Evolutionary conservation across 2,113 vertebrate genomes (phyloP).

Genomic region (Petroica traversi): DNA sequence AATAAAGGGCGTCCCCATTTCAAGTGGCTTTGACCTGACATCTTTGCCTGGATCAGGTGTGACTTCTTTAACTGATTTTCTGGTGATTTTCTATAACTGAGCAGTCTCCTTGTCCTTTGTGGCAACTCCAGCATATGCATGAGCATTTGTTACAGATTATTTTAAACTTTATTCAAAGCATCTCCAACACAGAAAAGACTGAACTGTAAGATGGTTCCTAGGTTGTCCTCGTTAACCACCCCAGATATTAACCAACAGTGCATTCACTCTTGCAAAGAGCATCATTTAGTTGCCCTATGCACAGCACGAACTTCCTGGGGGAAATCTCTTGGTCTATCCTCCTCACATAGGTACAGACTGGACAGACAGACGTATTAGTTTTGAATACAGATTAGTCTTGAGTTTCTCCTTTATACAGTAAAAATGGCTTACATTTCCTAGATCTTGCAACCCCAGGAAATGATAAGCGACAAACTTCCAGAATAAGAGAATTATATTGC

Average conservation of each 20-base stretch:
- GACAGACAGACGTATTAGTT: neutral
- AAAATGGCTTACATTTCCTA: neutral
- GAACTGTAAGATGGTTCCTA: neutral
- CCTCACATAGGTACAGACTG: neutral
- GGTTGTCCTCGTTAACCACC: neutral
- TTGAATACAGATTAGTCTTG: neutral
- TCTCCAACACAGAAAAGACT: neutral
- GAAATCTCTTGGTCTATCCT: neutral
- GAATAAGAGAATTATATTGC: neutral
- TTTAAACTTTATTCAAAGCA: neutral
- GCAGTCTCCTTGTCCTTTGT: neutral
- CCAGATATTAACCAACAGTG: neutral
- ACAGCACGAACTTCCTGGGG: neutral
- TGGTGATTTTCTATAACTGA: neutral
- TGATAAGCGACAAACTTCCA: neutral
- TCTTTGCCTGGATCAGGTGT: neutral
- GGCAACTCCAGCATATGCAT: neutral
- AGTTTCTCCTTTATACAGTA: neutral
- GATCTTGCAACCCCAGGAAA: accelerated
- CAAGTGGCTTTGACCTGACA: neutral
- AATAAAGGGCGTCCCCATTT: neutral
- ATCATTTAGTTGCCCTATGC: neutral
- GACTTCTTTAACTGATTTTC: neutral
- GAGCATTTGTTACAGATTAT: neutral
- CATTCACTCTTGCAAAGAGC: neutral